Evolutionary conservation across 2,888 invertebrate species (phyloP).

Genomic region (Dryocosmus kuriphilus): DNA sequence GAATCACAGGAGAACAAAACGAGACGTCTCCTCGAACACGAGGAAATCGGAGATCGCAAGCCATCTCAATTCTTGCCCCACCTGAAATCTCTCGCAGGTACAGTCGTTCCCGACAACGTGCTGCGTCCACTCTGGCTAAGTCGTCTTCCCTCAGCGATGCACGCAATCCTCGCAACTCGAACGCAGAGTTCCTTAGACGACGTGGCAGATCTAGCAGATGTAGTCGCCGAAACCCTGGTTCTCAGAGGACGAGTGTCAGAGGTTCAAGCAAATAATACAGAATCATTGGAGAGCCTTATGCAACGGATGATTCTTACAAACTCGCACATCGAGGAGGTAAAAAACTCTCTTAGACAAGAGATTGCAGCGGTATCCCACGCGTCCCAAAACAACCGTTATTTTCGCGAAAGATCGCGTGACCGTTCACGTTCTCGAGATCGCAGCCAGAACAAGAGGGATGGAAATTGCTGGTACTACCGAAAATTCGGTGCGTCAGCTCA

Average conservation of each 20-base stretch:
- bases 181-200: neutral
- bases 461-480: slow-evolving; percentile 19
- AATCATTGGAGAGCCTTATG: no score
- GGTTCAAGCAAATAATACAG: no score
- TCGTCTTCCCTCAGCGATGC: neutral
- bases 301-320: neutral
- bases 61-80: slow-evolving; percentile 7
- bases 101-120: no score
- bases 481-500: slow-evolving; percentile 4
- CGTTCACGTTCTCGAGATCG: neutral
- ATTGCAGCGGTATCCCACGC: neutral
- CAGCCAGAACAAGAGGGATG: neutral
- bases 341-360: no score
- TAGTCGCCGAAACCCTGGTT: no score
- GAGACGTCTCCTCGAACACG: neutral
- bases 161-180: neutral
- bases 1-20: slow-evolving; percentile 23
- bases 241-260: no score
- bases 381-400: neutral
- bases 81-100: no score
- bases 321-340: no score
- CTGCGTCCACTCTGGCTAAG: neutral
- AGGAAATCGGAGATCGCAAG: slow-evolving; percentile 15
- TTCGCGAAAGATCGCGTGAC: neutral
- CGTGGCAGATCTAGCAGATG: no score